Percentiles rank a stretch among this genome's conserved stretches.
phyloP scores from a whole-genome alignment of 2,888 invertebrate genomes.

The Megalurothrips usitatus region DNA sequence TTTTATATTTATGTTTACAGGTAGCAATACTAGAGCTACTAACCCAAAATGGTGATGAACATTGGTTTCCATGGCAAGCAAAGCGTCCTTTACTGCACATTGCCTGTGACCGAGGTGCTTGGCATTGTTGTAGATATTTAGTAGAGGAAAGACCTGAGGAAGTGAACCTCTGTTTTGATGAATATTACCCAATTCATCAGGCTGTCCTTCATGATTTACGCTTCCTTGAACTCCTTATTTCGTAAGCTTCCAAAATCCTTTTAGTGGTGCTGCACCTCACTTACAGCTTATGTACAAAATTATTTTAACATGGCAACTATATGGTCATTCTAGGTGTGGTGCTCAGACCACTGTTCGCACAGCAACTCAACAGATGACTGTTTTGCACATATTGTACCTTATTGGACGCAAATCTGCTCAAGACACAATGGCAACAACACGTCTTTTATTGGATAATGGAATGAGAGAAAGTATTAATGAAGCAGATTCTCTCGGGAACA shows the following conservation, averaged over 20 bases:
- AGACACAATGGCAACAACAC: constrained; percentile 64
- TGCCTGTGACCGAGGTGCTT: constrained; percentile 66
- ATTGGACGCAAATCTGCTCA: constrained; percentile 65
- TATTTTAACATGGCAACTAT: neutral
- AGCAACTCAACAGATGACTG: constrained; percentile 66
- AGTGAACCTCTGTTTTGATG: constrained; percentile 66
- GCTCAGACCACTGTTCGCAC: constrained; percentile 66
- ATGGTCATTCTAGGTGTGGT: constrained; percentile 50
- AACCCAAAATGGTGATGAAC: constrained; percentile 63
- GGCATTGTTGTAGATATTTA: constrained; percentile 65
- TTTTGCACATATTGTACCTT: constrained; percentile 63
- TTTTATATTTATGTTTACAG: constrained; percentile 38
- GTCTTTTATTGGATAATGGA: constrained; percentile 65
- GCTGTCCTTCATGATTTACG: constrained; percentile 67
- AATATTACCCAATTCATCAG: constrained; percentile 73
- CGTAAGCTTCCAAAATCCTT: constrained; percentile 35
- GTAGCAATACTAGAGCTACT: constrained; percentile 60
- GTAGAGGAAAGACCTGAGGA: constrained; percentile 62
- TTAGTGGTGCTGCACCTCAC: neutral
- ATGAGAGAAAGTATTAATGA: constrained; percentile 68
- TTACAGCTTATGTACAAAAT: neutral
- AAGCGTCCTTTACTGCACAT: constrained; percentile 58
- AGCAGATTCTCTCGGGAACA: constrained; percentile 67
- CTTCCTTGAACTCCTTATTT: constrained; percentile 61
- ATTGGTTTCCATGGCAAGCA: constrained; percentile 57